These are phyloP conservation scores for Laspeyria flexula DNA, from an alignment of 2,888 invertebrate genomes.

Conservation along the genomic window DNA sequence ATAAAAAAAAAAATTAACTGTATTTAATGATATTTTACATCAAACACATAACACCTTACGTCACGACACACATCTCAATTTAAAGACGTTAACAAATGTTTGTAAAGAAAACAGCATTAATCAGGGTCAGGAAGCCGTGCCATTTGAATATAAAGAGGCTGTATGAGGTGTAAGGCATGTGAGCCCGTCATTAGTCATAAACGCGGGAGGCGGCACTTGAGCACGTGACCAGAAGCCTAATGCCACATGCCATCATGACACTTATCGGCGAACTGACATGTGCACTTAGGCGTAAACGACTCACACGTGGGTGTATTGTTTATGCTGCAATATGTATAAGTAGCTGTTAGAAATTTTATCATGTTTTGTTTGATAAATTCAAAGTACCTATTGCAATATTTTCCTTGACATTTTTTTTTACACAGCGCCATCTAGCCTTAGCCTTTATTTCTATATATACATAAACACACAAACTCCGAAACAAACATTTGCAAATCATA, in stretches of 20 bases:
- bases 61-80: constrained; percentile 53
- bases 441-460: no score
- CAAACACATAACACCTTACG: constrained; percentile 24
- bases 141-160: constrained; percentile 83
- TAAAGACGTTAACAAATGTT: constrained; percentile 73
- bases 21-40: neutral
- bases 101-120: constrained; percentile 81
- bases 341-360: neutral
- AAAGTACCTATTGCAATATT: neutral
- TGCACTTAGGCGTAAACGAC: constrained; percentile 59
- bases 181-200: constrained; percentile 85
- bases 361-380: neutral
- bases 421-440: no score
- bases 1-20: neutral
- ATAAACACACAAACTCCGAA: no score
- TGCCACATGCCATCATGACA: constrained; percentile 31
- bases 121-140: constrained; percentile 80
- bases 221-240: constrained; percentile 73
- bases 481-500: no score
- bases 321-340: neutral
- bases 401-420: no score
- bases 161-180: constrained; percentile 70
- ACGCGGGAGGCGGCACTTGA: constrained; percentile 60
- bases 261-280: constrained; percentile 60
- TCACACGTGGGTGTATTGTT: constrained; percentile 37